phyloP scores from a whole-genome alignment of 2,113 vertebrate genomes.

The Eretmochelys imbricata region DNA sequence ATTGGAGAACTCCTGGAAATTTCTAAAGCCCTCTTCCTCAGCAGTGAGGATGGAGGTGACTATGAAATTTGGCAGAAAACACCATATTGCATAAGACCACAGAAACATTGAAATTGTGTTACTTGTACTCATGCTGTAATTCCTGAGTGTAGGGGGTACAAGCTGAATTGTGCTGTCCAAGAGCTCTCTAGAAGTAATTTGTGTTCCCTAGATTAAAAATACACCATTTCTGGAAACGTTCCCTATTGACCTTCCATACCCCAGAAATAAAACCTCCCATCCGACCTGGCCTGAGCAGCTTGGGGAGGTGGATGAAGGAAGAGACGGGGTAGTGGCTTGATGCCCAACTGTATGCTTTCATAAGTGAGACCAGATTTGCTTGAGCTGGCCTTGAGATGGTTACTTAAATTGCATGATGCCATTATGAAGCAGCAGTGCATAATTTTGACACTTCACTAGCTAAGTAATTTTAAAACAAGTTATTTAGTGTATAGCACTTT shows the following conservation, averaged over 20 bases:
- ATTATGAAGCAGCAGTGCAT: neutral
- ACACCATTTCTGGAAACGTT: neutral
- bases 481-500: neutral
- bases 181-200: neutral
- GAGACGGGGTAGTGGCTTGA: fast-evolving
- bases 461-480: neutral
- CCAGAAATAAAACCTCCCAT: neutral
- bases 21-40: neutral
- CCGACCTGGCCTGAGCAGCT: neutral
- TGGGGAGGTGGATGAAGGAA: neutral
- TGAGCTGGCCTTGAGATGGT: neutral
- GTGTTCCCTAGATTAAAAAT: neutral
- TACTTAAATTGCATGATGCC: fast-evolving
- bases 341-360: neutral
- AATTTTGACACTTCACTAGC: neutral
- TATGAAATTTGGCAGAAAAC: neutral
- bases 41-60: neutral
- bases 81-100: neutral
- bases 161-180: fast-evolving
- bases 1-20: neutral
- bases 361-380: neutral
- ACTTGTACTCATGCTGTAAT: neutral
- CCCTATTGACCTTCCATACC: neutral
- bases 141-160: neutral
- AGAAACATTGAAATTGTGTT: neutral